Base-by-base conservation (phyloP, 2,797 vertebrate species). In the Philypnodon macrostomus region DNA sequence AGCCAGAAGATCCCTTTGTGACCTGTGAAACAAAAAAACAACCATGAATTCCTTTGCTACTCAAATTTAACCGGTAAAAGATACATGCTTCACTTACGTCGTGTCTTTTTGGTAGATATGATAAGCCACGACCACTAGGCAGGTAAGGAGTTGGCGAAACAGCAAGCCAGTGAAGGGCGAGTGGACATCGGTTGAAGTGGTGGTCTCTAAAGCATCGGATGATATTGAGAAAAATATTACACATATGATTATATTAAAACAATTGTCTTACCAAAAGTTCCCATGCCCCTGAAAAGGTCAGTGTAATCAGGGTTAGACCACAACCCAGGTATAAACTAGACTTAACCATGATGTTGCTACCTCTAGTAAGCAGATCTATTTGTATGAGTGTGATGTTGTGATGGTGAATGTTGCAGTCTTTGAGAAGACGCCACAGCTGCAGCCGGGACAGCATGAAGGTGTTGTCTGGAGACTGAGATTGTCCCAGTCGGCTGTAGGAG, bases 401-500 rank as follows among this genome's bases (percentile, higher is more conserved):
- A 40, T 85, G 89, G 55, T 95, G 92, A 27, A 94, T 58, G 5
- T 36, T 52, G 38, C 95, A 96, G 58, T 99, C 95, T 81, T 93
- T 95, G 21, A 99, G 85, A 63, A 99, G 90, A 26, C 91, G 89
- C 92, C 94, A 97, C 45, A 96, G 90, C 38, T 94, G 93, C 58
- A 98, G 77, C 44, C 83, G 89, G 11, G 84, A 91, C 80, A 99
- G 86, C 60, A 84, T 55, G 57, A 89, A 92, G 39, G 78, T 76
- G 58, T 91, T 89, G 19, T 91, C 91, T 2, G 79, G 56, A 18
- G 88, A 88, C 10, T 1, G 31, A 13, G 72, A 40, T 0, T 62
- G 77, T 19, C 93, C 93, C 0, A 98, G 88, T 42, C 78, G 58
- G 66, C 95, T 93, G 81, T 99, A 99, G 75, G 93, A 92, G 26